Percentiles rank a stretch among this genome's conserved stretches.
Conservation (phyloP, 1,140 invertebrate species). For the Parasteatoda tepidariorum region DNA sequence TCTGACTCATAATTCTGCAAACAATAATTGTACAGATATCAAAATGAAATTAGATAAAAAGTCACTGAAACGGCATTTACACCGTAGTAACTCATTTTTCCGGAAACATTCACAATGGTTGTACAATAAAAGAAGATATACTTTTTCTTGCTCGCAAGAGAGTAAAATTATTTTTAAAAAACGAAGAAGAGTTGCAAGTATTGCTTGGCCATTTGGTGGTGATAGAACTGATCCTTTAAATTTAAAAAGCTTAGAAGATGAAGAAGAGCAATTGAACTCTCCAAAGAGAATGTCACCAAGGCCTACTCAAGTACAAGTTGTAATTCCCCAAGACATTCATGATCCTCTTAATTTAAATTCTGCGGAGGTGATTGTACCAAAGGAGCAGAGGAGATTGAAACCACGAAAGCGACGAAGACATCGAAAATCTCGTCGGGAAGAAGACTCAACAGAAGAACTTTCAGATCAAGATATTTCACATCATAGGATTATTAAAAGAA, state of each 20-base stretch:
- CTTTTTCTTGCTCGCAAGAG: conserved; percentile 40
- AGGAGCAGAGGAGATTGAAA: conserved; percentile 75
- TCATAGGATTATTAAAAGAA: conserved; percentile 66
- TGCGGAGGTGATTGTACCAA: conserved; percentile 81
- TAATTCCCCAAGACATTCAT: conserved; percentile 90
- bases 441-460: conserved; percentile 64
- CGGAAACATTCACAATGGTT: not conserved
- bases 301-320: conserved; percentile 86
- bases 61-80: not conserved
- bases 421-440: conserved; percentile 74
- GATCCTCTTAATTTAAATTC: conserved; percentile 90
- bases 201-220: conserved; percentile 88
- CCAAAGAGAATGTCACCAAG: conserved; percentile 87
- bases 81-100: conserved; percentile 1
- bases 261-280: conserved; percentile 84
- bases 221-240: conserved; percentile 96
- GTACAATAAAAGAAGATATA: conserved; percentile 13
- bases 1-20: conserved; percentile 7
- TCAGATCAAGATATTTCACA: not conserved
- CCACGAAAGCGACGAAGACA: conserved; percentile 13
- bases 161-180: conserved; percentile 28
- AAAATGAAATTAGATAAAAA: conserved; percentile 14
- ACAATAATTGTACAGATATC: conserved; percentile 24
- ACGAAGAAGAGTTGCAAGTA: conserved; percentile 59
- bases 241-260: conserved; percentile 90